These are phyloP conservation scores for Choristoneura fumiferana DNA, from an alignment of 1,140 invertebrate species.

Conservation along the genomic window DNA sequence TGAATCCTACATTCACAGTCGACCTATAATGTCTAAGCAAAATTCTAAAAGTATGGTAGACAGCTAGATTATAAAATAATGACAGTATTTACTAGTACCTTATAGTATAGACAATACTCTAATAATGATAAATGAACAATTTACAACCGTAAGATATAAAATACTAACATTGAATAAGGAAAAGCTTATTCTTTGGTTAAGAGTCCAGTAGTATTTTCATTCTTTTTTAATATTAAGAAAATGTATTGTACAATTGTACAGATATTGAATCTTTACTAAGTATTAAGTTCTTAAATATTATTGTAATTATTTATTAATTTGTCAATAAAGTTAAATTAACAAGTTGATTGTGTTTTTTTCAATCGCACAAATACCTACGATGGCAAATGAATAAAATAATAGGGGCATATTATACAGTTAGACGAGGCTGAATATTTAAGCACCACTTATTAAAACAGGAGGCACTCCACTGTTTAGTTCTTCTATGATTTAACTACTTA, in stretches of 20 bases:
- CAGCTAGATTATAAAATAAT: slow-evolving; percentile 24
- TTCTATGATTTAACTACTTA: too few relatives aligned
- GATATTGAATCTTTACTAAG: slow-evolving; percentile 19
- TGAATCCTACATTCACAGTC: slow-evolving; percentile 60
- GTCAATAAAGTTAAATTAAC: slow-evolving; percentile 3
- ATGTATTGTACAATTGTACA: slow-evolving; percentile 20
- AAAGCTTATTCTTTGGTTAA: too few relatives aligned
- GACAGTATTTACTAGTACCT: slow-evolving; percentile 52
- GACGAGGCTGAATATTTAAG: too few relatives aligned
- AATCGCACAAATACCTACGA: too few relatives aligned
- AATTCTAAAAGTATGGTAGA: not conserved
- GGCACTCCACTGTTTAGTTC: too few relatives aligned
- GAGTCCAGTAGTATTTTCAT: not conserved
- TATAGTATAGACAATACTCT: slow-evolving; percentile 38
- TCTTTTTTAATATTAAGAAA: slow-evolving; percentile 24
- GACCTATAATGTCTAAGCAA: slow-evolving; percentile 45
- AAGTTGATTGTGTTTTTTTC: not conserved
- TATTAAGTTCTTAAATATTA: not conserved
- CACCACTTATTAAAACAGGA: too few relatives aligned
- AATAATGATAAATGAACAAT: slow-evolving; percentile 6
- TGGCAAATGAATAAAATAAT: too few relatives aligned
- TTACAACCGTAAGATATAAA: too few relatives aligned
- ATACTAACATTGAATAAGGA: too few relatives aligned
- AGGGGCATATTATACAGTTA: too few relatives aligned
- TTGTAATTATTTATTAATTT: slow-evolving; percentile 7